These are phyloP conservation scores for Sinonovacula constricta DNA, from an alignment of 1,140 invertebrate species.

Conservation along the genomic window DNA sequence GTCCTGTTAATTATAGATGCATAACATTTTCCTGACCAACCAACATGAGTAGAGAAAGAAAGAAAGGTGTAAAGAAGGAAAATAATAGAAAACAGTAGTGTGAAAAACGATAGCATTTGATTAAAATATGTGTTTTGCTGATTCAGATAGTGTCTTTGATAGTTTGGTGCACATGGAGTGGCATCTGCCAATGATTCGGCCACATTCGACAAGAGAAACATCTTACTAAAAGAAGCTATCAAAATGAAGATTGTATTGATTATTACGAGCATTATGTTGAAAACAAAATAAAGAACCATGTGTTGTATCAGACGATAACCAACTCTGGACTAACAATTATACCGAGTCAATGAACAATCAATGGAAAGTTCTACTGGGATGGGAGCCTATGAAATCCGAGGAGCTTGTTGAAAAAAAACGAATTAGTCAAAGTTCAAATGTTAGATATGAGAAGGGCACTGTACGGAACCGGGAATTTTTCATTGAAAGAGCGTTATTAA, in stretches of 20 bases:
- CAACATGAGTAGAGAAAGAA: too few species aligned
- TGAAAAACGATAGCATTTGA: too few species aligned
- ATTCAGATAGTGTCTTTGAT: too few species aligned
- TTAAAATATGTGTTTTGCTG: too few species aligned
- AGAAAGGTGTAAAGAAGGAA: too few species aligned
- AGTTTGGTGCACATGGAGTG: conserved; percentile 9
- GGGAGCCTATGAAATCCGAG: conserved; percentile 12
- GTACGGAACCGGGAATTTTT: conserved; percentile 23
- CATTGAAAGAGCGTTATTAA: background rate
- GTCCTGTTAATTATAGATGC: too few species aligned
- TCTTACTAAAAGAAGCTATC: background rate
- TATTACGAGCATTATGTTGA: conserved; percentile 27
- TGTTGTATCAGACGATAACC: background rate
- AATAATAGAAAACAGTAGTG: too few species aligned
- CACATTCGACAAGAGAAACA: conserved; percentile 7
- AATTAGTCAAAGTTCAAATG: conserved; percentile 14
- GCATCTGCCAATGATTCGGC: background rate
- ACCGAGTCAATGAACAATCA: conserved; percentile 19
- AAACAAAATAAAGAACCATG: background rate
- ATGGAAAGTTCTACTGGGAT: conserved; percentile 5
- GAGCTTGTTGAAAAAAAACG: too few species aligned
- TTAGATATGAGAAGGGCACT: conserved; percentile 13
- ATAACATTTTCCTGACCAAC: too few species aligned
- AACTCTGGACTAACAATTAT: conserved; percentile 26
- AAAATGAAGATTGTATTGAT: background rate